Evolutionary conservation across 2,113 vertebrate species (phyloP), one percentile per base, ranked within the genome.

Genomic region (Apaloderma vittatum): DNA sequence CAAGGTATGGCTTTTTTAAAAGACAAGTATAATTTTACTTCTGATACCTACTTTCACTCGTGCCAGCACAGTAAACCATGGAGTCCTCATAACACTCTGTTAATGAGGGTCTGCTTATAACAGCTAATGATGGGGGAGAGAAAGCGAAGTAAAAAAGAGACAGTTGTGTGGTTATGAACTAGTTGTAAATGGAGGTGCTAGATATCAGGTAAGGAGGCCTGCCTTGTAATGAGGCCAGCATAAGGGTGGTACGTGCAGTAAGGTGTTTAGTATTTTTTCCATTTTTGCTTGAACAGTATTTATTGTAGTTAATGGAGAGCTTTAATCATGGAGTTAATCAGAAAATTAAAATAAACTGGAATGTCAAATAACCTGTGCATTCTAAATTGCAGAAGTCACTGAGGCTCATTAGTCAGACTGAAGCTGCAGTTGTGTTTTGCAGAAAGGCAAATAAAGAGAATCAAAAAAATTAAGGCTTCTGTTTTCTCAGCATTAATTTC

Each of bases 321-420:
- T 84, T 95, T 97, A 94, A 95, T 95, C 75, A 86, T 48, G 51
- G 62, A 66, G 68, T 83, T 96, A 92, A 89, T 96, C 70, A 79
- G 74, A 68, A 96, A 93, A 90, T 79, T 46, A 84, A 93, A 92
- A 71, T 40, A 93, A 93, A 79, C 63, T 77, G 65, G 51, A 71
- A 79, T 67, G 72, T 88, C 83, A 92, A 1, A 73, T 88, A 93
- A 74, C 32, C 37, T 48, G 43, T 74, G 43, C 29, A 11, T 95
- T 90, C 59, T 81, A 63, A 95, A 96, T 87, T 75, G 54, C 37
- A 73, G 51, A 62, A 96, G 55, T 62, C 43, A 16, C 59, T 72
- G 79, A 15, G 74, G 86, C 77, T 96, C 85, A 52, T 93, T 94
- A 93, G 90, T 79, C 14, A 21, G 58, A 26, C 72, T 82, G 70